phyloP scores from a whole-genome alignment of 2,888 invertebrate species.

The Amiota communis region DNA sequence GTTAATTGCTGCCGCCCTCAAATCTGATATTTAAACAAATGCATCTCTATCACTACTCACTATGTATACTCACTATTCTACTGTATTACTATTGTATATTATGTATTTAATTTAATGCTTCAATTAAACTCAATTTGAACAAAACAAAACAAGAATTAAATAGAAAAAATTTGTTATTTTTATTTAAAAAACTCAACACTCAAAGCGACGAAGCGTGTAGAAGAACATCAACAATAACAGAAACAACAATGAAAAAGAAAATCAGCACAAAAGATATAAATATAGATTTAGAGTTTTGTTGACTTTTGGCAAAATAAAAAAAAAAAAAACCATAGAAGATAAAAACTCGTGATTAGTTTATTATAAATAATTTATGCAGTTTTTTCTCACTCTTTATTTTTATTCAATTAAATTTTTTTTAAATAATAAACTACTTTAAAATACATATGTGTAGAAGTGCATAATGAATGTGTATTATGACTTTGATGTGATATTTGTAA shows the following conservation, averaged over 20 bases:
- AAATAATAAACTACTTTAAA: no score
- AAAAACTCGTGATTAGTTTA: slow-evolving; percentile 20
- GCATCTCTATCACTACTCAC: no score
- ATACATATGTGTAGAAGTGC: no score
- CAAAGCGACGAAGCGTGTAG: slow-evolving; percentile 11
- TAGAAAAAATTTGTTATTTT: slow-evolving; percentile 30
- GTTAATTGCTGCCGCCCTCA: no score
- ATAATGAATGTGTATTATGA: no score
- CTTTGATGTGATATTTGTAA: no score
- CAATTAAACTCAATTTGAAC: slow-evolving; percentile 1
- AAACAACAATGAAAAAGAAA: slow-evolving; percentile 7
- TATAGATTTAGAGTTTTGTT: no score
- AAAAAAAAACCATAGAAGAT: background rate
- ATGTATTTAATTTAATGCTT: slow-evolving; percentile 16
- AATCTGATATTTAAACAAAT: no score
- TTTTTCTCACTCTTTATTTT: slow-evolving; percentile 32
- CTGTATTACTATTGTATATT: background rate
- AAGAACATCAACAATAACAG: slow-evolving; percentile 24
- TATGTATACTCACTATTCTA: no score
- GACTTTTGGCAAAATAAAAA: slow-evolving; percentile 15
- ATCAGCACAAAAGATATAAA: no score
- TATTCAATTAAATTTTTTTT: background rate
- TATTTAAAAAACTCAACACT: slow-evolving; percentile 24
- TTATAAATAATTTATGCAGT: slow-evolving; percentile 6
- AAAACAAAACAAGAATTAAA: background rate